Percentiles rank a stretch among this genome's conserved stretches.
Conservation (phyloP, 2,113 vertebrate genomes). For the Tragelaphus scriptus region DNA sequence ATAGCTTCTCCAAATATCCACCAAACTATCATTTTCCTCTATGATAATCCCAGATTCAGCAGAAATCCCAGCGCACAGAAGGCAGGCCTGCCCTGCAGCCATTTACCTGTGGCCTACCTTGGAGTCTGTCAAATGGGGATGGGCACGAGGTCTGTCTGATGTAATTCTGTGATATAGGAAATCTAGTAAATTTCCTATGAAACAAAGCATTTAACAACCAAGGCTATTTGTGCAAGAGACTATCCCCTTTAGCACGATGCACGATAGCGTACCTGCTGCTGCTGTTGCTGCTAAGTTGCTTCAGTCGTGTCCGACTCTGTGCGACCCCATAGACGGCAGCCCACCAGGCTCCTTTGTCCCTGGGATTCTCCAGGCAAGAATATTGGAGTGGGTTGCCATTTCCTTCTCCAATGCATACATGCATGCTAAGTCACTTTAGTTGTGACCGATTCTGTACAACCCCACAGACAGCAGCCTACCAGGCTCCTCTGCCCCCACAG, state of each 20-base stretch:
- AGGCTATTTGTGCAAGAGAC: not conserved
- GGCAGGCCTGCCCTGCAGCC: not conserved
- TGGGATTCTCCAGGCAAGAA: not conserved
- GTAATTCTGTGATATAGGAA: not conserved
- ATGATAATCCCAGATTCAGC: not conserved
- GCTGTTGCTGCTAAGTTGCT: not conserved
- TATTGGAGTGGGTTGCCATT: not conserved
- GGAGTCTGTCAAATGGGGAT: not conserved
- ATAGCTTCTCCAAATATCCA: not conserved
- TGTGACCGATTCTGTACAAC: not conserved
- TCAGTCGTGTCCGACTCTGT: not conserved
- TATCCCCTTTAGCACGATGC: not conserved
- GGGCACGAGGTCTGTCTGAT: not conserved
- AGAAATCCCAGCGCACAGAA: not conserved
- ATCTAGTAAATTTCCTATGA: not conserved
- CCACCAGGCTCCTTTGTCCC: not conserved
- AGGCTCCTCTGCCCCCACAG: not conserved
- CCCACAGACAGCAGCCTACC: not conserved
- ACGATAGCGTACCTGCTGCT: not conserved
- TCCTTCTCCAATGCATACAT: not conserved
- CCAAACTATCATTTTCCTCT: not conserved
- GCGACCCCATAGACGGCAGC: fast-evolving
- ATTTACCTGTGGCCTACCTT: not conserved
- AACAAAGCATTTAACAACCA: not conserved
- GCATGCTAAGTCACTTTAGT: not conserved